Evolutionary conservation across 30 jellyfish, hydroid and myxozoan genomes (phyloP).

Genomic region (Mastigias papua): DNA sequence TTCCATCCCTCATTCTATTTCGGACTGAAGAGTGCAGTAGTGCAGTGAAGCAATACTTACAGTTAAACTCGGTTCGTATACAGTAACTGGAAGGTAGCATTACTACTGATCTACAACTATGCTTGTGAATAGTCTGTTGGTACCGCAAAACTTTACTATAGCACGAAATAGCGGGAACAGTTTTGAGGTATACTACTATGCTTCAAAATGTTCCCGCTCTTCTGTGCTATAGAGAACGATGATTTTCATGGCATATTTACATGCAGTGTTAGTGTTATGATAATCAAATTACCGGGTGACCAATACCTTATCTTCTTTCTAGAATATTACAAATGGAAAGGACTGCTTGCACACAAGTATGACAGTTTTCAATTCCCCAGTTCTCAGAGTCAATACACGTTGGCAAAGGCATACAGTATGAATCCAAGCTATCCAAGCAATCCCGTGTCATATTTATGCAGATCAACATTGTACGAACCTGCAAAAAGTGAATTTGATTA

Average conservation of each 20-base stretch:
- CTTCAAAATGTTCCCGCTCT: not conserved
- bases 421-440: constrained; percentile 44
- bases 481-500: constrained; percentile 18
- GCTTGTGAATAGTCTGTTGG: too few species aligned
- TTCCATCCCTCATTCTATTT: too few species aligned
- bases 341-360: constrained; percentile 23
- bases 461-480: constrained; percentile 55
- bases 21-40: too few species aligned
- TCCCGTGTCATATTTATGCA: constrained; percentile 56
- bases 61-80: too few species aligned
- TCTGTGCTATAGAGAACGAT: not conserved
- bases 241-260: not conserved
- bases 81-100: too few species aligned
- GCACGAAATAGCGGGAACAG: not conserved
- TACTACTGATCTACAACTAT: not conserved
- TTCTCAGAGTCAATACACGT: not conserved
- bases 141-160: too few species aligned
- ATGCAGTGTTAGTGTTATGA: not conserved
- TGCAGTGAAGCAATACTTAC: too few species aligned
- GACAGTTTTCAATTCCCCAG: constrained; percentile 4
- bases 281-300: not conserved
- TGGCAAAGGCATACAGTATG: constrained; percentile 11
- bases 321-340: constrained; percentile 25
- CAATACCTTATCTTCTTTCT: not conserved
- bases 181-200: not conserved